These are phyloP conservation scores for Pteronotus mesoamericanus DNA, from an alignment of 2,797 vertebrate species.

Conservation along the genomic window DNA sequence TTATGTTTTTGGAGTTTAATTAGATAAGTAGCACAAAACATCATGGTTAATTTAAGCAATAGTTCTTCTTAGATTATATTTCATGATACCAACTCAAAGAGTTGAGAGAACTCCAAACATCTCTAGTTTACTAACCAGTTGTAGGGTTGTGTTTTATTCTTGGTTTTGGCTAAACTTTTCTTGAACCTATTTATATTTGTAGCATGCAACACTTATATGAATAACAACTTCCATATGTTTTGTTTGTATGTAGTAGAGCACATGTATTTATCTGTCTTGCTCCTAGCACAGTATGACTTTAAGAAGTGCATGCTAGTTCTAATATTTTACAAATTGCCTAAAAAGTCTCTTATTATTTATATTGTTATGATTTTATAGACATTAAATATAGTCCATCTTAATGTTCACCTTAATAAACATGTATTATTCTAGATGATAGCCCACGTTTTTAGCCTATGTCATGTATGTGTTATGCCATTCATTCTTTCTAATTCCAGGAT, in stretches of 20 bases:
- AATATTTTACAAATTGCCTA: conserved; percentile 18
- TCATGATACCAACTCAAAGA: background rate
- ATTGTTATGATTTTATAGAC: conserved; percentile 31
- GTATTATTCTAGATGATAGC: conserved; percentile 24
- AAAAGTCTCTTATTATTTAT: conserved; percentile 2
- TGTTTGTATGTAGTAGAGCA: background rate
- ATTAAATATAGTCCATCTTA: conserved; percentile 20
- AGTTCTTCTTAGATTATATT: conserved; percentile 27
- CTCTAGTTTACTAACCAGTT: background rate
- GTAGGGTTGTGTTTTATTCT: background rate
- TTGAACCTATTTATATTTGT: conserved; percentile 39
- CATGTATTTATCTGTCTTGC: conserved; percentile 34
- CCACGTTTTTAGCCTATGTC: background rate
- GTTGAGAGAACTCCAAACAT: background rate
- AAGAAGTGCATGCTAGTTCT: background rate
- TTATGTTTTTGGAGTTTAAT: background rate
- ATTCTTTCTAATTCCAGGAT: conserved; percentile 31
- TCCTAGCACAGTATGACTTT: background rate
- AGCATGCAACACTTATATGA: background rate
- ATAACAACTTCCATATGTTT: conserved; percentile 29
- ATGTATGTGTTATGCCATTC: background rate
- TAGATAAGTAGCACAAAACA: background rate
- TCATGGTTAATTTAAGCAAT: conserved; percentile 25
- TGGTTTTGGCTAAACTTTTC: conserved; percentile 37
- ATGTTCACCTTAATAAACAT: background rate